Evolutionary conservation across 1,140 invertebrate species (phyloP).

Genomic region (Polypedilum pembai): DNA sequence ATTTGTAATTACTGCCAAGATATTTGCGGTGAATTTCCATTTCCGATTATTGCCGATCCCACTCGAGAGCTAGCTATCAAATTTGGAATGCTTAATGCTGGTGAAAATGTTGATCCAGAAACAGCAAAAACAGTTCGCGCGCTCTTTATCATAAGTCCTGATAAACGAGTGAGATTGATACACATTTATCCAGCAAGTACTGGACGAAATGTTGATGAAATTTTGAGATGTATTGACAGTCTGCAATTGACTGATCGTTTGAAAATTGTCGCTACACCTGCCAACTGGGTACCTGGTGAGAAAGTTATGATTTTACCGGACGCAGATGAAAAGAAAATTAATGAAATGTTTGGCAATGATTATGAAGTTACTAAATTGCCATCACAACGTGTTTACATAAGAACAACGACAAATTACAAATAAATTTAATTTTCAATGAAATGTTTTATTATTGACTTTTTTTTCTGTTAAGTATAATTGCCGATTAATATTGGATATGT

Average conservation of each 20-base stretch:
- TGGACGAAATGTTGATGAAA: conserved; percentile 87
- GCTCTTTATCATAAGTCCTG: conserved; percentile 80
- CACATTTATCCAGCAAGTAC: conserved; percentile 88
- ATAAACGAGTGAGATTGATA: conserved; percentile 74
- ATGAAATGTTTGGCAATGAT: conserved; percentile 63
- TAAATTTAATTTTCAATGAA: background rate
- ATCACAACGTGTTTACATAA: conserved; percentile 70
- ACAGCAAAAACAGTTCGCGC: conserved; percentile 71
- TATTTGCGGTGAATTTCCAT: conserved; percentile 64
- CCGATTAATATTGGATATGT: too few species aligned
- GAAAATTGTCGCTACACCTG: conserved; percentile 74
- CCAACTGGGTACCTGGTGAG: conserved; percentile 74
- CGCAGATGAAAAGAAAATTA: conserved; percentile 61
- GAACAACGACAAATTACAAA: conserved; percentile 64
- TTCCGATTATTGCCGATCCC: conserved; percentile 81
- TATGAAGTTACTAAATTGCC: conserved; percentile 62
- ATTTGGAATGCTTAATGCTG: conserved; percentile 81
- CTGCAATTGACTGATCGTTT: conserved; percentile 68
- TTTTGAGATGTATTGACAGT: conserved; percentile 80
- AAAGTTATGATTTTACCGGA: conserved; percentile 77
- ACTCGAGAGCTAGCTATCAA: conserved; percentile 65
- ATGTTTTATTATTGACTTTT: too few species aligned
- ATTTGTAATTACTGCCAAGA: conserved; percentile 66
- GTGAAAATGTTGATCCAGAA: conserved; percentile 62
- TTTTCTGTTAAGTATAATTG: too few species aligned